A percentile compares a stretch with the other conserved stretches of the same genome.
phyloP scores from a whole-genome alignment of 2,888 invertebrate species.

The Aromia moschata region DNA sequence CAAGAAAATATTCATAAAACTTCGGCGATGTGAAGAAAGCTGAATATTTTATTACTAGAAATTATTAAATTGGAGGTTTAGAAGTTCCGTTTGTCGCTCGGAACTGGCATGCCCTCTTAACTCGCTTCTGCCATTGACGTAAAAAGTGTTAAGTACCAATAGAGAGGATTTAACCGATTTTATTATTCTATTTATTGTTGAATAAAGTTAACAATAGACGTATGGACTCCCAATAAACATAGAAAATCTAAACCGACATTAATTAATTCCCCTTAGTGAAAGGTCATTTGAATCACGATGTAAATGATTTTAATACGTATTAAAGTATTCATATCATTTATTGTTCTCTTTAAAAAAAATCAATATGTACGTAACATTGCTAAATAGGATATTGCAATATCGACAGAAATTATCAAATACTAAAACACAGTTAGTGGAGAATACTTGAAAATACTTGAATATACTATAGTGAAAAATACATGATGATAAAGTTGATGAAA shows the following conservation, averaged over 20 bases:
- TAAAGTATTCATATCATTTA: constrained; percentile 23
- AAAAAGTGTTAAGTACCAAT: constrained; percentile 8
- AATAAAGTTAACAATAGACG: constrained; percentile 24
- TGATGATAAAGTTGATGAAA: too few species aligned
- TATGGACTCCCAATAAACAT: constrained; percentile 20
- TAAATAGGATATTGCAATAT: not conserved
- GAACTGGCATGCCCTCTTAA: constrained; percentile 13
- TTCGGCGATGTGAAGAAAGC: constrained; percentile 8
- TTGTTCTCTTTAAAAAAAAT: constrained; percentile 21
- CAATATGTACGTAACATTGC: constrained; percentile 18
- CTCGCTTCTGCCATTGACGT: constrained; percentile 16
- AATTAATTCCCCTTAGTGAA: constrained; percentile 33
- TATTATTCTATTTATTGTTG: constrained; percentile 21
- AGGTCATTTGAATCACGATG: constrained; percentile 41
- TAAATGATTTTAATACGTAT: constrained; percentile 25
- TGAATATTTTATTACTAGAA: constrained; percentile 16
- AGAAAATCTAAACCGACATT: constrained; percentile 27
- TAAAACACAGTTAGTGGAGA: too few species aligned
- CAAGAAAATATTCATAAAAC: constrained; percentile 22
- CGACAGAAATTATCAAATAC: too few species aligned
- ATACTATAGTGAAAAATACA: too few species aligned
- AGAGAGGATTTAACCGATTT: constrained; percentile 17
- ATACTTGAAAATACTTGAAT: too few species aligned
- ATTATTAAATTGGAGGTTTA: constrained; percentile 5
- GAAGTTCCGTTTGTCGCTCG: too few species aligned